Evolutionary conservation across 2,888 invertebrate genomes (phyloP).

Genomic region (Pammene fasciana): DNA sequence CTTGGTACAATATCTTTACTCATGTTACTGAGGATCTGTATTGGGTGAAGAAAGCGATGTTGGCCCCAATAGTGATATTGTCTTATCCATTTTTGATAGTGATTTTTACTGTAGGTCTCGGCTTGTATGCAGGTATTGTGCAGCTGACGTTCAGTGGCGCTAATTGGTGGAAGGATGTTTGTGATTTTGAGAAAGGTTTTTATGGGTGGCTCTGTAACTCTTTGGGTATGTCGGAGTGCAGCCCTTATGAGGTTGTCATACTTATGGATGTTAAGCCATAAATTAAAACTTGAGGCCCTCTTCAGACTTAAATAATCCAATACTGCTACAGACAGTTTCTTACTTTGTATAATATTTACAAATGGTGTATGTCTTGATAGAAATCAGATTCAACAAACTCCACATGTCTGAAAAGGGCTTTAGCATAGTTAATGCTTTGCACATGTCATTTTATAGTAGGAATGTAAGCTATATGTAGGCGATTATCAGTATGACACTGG

Average conservation of each 20-base stretch:
- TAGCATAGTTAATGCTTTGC: not conserved
- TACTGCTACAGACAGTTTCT: too few relatives aligned
- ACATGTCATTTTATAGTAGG: not conserved
- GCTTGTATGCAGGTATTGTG: conserved; percentile 86
- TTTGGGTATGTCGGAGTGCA: conserved; percentile 87
- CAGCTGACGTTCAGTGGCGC: conserved; percentile 87
- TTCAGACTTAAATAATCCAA: too few relatives aligned
- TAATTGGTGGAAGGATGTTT: conserved; percentile 88
- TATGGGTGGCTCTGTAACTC: conserved; percentile 89
- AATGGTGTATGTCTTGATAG: too few relatives aligned
- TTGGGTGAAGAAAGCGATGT: conserved; percentile 84
- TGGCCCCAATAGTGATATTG: conserved; percentile 87
- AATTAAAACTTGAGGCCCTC: too few relatives aligned
- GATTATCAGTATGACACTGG: too few relatives aligned
- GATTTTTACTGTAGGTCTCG: conserved; percentile 85
- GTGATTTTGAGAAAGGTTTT: conserved; percentile 90
- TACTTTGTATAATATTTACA: too few relatives aligned
- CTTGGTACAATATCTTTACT: conserved; percentile 90
- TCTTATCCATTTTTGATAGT: conserved; percentile 88
- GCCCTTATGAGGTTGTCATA: conserved; percentile 89
- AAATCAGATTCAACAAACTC: too few relatives aligned
- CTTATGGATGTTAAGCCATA: conserved; percentile 83
- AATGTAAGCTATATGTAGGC: not conserved
- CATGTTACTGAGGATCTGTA: conserved; percentile 87
- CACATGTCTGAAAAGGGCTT: not conserved